Evolutionary conservation across 2,888 invertebrate genomes (phyloP), one percentile per base, ranked within the genome.

Genomic region (Leucophora obtusa): DNA sequence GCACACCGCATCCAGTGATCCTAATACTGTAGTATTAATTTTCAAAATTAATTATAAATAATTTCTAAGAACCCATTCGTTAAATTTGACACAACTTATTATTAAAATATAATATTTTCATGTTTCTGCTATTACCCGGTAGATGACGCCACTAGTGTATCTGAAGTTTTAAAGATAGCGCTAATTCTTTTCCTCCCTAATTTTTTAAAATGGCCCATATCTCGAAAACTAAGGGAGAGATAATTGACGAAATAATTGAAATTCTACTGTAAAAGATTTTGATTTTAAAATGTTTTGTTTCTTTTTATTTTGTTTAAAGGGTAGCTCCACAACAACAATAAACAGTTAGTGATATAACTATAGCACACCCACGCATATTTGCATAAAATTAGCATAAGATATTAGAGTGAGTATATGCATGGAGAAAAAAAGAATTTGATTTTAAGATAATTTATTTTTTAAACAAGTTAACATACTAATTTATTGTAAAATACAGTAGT

Each of bases 361-460:
- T 47, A 60, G 71, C 80, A 68, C 76, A 68, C 80, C 76, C 68
- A 68, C 80, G 18, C 71, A 76, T 72, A 60, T 72, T 71, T 76
- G 71, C 75, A 76, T 80, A 72, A 76, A 76, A 75, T 76, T 72
- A 38, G 43, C 59, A 76, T 77, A 11, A 18, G 0, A n/a, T 38
- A 62, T 62, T 62, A 8, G 3, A 50, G 43, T 47, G n/a, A n/a
- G n/a, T n/a, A n/a, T n/a, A n/a, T 43, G 35, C 35, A 35, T 35
- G 35, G 3, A 24, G 24, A 24, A 24, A 24, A 10, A 35, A 60
- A 59, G 53, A 21, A 54, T 54, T 15, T 18, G 4, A 5, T 21
- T 43, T 21, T 21, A n/a, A 21, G 21, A 38, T 43, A n/a, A 7
- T 28, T 15, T 18, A 33, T 7, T 54, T 54, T 11, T 38, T 15